A percentile compares a stretch with the other conserved stretches of the same genome.
phyloP scores from a whole-genome alignment of 2,888 invertebrate genomes.

The Apamea epomidion region DNA sequence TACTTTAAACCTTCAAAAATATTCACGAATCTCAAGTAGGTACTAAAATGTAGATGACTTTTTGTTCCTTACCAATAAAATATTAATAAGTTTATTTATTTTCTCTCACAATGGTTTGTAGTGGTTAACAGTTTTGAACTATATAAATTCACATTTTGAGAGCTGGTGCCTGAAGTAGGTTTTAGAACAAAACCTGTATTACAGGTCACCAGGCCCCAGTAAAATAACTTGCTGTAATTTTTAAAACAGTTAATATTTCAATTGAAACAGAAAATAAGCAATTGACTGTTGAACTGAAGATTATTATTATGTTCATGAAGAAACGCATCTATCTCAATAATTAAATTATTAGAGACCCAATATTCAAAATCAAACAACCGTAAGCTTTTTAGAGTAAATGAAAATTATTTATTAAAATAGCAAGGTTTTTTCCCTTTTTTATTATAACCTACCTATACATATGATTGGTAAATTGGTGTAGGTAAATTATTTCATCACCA shows the following conservation, averaged over 20 bases:
- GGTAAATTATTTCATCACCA: no score
- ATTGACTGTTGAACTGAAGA: slow-evolving; percentile 16
- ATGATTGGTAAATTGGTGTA: no score
- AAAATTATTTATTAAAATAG: neutral
- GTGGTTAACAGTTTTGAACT: no score
- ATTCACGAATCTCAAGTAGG: neutral
- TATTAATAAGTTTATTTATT: no score
- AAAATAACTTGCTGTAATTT: slow-evolving; percentile 1
- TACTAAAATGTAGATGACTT: neutral
- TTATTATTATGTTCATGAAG: slow-evolving; percentile 23
- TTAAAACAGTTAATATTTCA: slow-evolving; percentile 5
- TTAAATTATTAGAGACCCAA: slow-evolving; percentile 28
- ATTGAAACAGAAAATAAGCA: slow-evolving; percentile 33
- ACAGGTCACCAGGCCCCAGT: no score
- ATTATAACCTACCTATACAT: no score
- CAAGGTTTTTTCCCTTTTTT: neutral
- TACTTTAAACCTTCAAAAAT: neutral
- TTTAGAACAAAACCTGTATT: no score
- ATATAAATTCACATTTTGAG: no score
- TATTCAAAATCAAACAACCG: slow-evolving; percentile 30
- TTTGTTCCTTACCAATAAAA: no score
- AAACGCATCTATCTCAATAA: slow-evolving; percentile 35
- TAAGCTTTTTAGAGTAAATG: slow-evolving; percentile 26
- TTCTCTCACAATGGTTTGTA: no score
- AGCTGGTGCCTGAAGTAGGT: no score